Base-by-base conservation (phyloP, 1,140 invertebrate species). In the Apis florea region DNA sequence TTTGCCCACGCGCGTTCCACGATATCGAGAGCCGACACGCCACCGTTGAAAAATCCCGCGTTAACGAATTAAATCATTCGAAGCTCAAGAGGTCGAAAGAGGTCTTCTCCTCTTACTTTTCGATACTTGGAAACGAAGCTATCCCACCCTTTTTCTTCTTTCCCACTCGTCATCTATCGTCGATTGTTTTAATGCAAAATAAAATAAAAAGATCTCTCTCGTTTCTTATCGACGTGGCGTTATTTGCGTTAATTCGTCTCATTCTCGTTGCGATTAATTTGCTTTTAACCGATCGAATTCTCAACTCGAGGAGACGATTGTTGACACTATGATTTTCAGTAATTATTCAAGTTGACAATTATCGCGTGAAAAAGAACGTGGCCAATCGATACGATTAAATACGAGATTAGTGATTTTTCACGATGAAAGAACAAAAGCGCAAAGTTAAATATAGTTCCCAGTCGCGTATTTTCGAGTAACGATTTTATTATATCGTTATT, bases 61-160 rank as follows among this genome's bases (percentile, higher is more conserved):
- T n/a, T n/a, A 72, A 58, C 31, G 51, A 26, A 21, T 58, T 58
- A 72, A 72, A 72, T 72, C 54, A 58, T 21, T 58, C 19, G 53
- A 58, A 26, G 5, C 13, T n/a, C 26, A 26, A 54, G 21, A 24
- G 47, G 13, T n/a, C 9, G 40, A 49, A 21, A 49, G 12, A 21
- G 58, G 47, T 9, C 0, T 40, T 19, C 10, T n/a, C n/a, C 40
- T 54, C 40, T n/a, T n/a, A n/a, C n/a, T 10, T 47, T 31, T 31
- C 31, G 31, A 31, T 31, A 31, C 31, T 2, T 2, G 2, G 31
- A 2, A 31, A 31, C 31, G 31, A 2, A 31, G 2, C 3, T 40
- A 40, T 40, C 5, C n/a, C n/a, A n/a, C n/a, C 31, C 31, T 40
- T 40, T 40, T 5, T 40, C 5, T 40, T 40, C 31, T 40, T 40